A percentile compares a stretch with the other conserved stretches of the same genome.
Conservation (phyloP, 2,888 invertebrate genomes). For the Imbricaverruca yamaguchii region DNA sequence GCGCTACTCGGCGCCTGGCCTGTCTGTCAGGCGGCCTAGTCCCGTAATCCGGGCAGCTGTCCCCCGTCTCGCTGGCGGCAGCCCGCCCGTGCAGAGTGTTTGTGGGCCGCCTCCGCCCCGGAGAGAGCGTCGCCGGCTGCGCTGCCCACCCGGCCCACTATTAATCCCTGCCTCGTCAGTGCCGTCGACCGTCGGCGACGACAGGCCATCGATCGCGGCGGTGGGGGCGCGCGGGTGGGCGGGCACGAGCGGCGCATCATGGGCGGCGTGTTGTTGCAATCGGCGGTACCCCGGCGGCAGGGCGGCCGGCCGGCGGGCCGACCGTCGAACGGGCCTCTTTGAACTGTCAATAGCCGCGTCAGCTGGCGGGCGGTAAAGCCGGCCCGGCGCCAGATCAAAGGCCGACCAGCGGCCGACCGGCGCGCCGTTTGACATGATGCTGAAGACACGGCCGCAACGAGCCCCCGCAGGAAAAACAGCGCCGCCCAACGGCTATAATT, state of each 20-base stretch:
- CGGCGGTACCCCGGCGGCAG: background rate
- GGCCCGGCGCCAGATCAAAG: background rate
- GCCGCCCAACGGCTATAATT: background rate
- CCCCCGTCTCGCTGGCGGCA: background rate
- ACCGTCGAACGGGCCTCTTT: background rate
- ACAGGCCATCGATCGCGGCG: background rate
- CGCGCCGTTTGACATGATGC: background rate
- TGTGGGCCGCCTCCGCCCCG: background rate
- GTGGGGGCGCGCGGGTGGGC: background rate
- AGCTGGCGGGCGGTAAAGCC: background rate
- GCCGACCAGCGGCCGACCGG: background rate
- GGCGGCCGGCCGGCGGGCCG: background rate
- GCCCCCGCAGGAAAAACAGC: background rate
- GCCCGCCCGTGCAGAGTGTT: background rate
- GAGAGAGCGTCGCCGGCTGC: background rate
- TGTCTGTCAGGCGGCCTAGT: background rate
- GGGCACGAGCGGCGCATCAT: background rate
- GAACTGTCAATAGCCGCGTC: background rate
- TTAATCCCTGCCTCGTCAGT: background rate
- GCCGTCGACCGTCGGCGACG: background rate
- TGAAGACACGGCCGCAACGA: background rate
- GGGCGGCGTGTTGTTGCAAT: background rate
- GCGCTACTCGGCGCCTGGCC: background rate
- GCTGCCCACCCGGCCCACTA: background rate
- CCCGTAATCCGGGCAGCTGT: background rate